Evolutionary conservation across 2,113 vertebrate genomes (phyloP).

Genomic region (Thunnus maccoyii): DNA sequence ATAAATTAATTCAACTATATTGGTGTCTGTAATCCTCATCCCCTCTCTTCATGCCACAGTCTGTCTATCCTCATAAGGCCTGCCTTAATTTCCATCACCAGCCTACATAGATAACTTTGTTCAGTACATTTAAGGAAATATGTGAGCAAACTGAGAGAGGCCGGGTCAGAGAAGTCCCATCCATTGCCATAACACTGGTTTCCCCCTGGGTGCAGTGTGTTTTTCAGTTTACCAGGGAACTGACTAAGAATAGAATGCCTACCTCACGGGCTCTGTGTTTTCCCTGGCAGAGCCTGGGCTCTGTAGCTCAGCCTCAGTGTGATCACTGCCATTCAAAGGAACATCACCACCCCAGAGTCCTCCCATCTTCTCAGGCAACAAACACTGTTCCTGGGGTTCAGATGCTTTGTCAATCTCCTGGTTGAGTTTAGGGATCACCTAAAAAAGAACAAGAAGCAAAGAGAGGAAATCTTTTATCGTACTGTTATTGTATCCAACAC

Average conservation of each 20-base stretch:
- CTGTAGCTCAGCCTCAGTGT: slow-evolving; percentile 46
- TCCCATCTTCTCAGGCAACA: slow-evolving; percentile 22
- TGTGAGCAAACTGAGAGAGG: slow-evolving; percentile 28
- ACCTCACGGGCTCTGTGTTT: slow-evolving; percentile 74
- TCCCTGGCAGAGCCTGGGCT: slow-evolving; percentile 42
- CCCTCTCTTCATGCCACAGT: neutral
- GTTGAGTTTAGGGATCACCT: slow-evolving; percentile 34
- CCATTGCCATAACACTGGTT: slow-evolving; percentile 45
- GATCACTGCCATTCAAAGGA: slow-evolving; percentile 45
- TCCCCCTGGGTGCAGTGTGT: slow-evolving; percentile 47
- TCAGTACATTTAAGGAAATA: slow-evolving; percentile 75
- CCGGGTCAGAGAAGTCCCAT: slow-evolving; percentile 52
- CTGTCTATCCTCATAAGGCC: slow-evolving; percentile 14
- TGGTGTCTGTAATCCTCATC: slow-evolving; percentile 13
- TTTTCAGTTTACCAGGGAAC: slow-evolving; percentile 41
- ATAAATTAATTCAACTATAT: slow-evolving; percentile 21
- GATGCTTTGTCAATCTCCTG: slow-evolving; percentile 7
- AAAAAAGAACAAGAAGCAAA: neutral
- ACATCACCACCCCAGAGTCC: slow-evolving; percentile 49
- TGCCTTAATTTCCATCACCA: slow-evolving; percentile 18
- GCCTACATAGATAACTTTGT: neutral
- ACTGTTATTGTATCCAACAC: no score
- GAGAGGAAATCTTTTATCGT: neutral
- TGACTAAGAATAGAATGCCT: slow-evolving; percentile 71
- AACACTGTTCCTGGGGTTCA: slow-evolving; percentile 43